These are phyloP conservation scores for Mionectes olivaceus DNA, from an alignment of 2,797 vertebrate species.

Conservation along the genomic window DNA sequence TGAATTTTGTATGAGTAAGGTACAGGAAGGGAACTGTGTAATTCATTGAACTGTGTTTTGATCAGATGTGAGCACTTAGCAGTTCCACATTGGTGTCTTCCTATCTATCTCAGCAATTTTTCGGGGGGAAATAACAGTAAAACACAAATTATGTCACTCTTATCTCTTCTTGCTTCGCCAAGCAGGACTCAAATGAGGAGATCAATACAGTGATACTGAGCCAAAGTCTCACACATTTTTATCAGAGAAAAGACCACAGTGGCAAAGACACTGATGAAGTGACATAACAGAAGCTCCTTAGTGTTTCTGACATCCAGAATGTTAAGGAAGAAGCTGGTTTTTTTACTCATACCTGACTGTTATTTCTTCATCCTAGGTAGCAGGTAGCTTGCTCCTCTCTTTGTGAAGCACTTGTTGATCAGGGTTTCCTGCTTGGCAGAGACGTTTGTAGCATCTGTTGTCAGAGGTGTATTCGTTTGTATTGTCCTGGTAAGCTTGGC, in stretches of 20 bases:
- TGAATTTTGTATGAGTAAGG: background rate
- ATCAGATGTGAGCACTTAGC: background rate
- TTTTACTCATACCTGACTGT: background rate
- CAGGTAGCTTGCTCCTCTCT: background rate
- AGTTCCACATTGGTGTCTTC: background rate
- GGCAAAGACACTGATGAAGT: background rate
- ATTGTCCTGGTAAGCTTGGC: background rate
- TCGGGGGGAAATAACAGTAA: background rate
- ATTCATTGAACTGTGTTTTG: background rate
- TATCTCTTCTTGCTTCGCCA: slow-evolving; percentile 12
- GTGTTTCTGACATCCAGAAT: background rate
- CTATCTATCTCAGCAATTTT: background rate
- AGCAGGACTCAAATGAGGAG: background rate
- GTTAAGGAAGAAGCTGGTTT: background rate
- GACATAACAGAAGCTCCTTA: background rate
- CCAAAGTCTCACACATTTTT: background rate
- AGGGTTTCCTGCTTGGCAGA: background rate
- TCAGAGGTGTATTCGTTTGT: background rate
- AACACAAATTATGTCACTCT: background rate
- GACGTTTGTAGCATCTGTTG: background rate
- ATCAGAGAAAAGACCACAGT: background rate
- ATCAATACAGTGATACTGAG: background rate
- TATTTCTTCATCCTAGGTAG: background rate
- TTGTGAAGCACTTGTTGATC: background rate
- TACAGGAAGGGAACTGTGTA: background rate